Percentiles rank a stretch among this genome's conserved stretches.
phyloP scores from a whole-genome alignment of 2,888 invertebrate genomes.

The Fissipunctia ypsillon region DNA sequence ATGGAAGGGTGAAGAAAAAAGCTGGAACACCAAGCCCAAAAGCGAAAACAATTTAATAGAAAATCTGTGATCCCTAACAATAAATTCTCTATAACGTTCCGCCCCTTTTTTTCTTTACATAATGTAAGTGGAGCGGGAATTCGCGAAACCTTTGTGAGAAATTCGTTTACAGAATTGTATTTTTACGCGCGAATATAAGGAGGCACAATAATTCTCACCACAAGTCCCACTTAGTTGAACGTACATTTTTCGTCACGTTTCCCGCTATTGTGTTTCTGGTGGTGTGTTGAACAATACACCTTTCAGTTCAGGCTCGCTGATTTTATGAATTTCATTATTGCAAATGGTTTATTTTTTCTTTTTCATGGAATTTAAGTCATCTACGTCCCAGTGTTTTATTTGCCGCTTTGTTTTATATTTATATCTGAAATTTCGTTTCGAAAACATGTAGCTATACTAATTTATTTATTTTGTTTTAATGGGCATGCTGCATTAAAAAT shows the following conservation, averaged over 20 bases:
- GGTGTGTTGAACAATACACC: conserved; percentile 47
- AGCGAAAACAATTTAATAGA: conserved; percentile 24
- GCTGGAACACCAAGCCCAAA: conserved; percentile 1
- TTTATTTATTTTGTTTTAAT: not conserved
- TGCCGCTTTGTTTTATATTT: not conserved
- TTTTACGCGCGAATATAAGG: conserved; percentile 41
- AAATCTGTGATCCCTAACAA: conserved; percentile 25
- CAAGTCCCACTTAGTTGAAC: conserved; percentile 50
- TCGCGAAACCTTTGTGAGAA: conserved; percentile 44
- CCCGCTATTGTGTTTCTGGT: conserved; percentile 39
- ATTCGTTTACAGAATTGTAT: conserved; percentile 43
- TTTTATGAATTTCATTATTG: conserved; percentile 41
- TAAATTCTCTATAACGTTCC: conserved; percentile 25
- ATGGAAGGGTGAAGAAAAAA: not conserved
- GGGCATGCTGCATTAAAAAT: not conserved
- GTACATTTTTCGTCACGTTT: conserved; percentile 49
- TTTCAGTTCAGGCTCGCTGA: conserved; percentile 34
- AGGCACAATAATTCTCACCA: conserved; percentile 46
- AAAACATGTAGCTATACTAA: not conserved
- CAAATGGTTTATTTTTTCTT: conserved; percentile 21
- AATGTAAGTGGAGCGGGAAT: conserved; percentile 43
- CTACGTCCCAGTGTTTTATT: conserved; percentile 16
- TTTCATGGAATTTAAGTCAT: conserved; percentile 17
- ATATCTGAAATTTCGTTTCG: not conserved
- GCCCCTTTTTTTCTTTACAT: conserved; percentile 31